Percentiles rank a stretch among this genome's conserved stretches.
Conservation (phyloP, 2,797 vertebrate species). For the Mormyrops attenuatus region DNA sequence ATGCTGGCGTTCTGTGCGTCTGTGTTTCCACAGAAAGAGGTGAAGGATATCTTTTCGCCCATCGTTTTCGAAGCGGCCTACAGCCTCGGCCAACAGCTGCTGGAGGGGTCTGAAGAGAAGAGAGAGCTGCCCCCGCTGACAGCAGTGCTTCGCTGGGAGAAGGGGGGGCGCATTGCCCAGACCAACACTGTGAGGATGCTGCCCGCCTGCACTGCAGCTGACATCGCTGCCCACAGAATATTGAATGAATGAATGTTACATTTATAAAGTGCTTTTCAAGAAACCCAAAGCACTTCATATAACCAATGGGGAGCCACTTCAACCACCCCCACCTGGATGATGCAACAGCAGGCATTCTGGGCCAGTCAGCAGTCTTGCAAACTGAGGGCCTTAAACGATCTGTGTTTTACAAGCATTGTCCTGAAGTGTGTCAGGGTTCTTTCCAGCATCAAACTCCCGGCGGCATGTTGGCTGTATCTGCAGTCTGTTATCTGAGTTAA, state of each 20-base stretch:
- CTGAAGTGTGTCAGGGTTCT: background rate
- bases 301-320: background rate
- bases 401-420: background rate
- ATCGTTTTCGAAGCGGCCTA: constrained; percentile 87
- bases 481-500: background rate
- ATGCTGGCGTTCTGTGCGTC: background rate
- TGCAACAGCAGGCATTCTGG: background rate
- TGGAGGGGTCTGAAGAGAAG: constrained; percentile 49
- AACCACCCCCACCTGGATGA: background rate
- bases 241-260: constrained; percentile 46
- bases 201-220: background rate
- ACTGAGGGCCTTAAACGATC: background rate
- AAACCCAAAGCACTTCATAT: background rate
- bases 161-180: constrained; percentile 80
- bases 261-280: constrained; percentile 62
- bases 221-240: background rate
- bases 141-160: constrained; percentile 89
- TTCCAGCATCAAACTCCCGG: background rate
- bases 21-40: constrained; percentile 71
- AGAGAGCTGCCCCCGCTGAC: constrained; percentile 74
- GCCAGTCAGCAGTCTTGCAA: background rate
- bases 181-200: constrained; percentile 78
- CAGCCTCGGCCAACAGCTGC: constrained; percentile 70
- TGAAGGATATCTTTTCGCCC: constrained; percentile 88
- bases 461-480: background rate